Evolutionary conservation across 2,113 vertebrate genomes (phyloP), one percentile per base, ranked within the genome.

Genomic region (Stigmatopora argus): DNA sequence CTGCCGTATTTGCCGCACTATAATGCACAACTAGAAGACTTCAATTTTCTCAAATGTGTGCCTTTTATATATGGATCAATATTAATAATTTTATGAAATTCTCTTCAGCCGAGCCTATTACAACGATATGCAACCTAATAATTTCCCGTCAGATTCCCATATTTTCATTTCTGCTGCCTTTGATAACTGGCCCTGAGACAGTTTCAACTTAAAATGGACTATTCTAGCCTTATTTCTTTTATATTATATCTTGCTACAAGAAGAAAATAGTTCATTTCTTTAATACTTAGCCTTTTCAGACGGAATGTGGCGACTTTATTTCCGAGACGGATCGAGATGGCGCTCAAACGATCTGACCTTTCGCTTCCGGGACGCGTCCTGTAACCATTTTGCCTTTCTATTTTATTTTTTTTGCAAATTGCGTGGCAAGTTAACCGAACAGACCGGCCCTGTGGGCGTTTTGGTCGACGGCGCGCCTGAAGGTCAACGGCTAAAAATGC

Each of bases 401-500:
- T 31, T 31, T 3, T 31, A 31, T 31, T 31, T 31, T 31, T 31
- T 31, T 31, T 31, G 26, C 26, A 31, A 31, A 31, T 31, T 31
- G 72, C 67, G 51, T 15, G 41, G 62, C 38, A 68, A 66, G 71
- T 73, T 64, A 14, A 62, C 62, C 19, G 55, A 74, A 17, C 66
- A 76, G 67, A 84, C 70, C 61, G 63, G 44, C 73, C 80, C 72
- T 60, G 67, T 26, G 61, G 78, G 70, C 71, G 64, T 72, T 70
- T 68, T 64, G 67, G 46, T 41, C 74, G 76, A 69, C 61, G 14
- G 1, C 44, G 45, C 58, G 64, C 70, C 69, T 73, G 13, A 14
- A 72, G 72, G 78, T 83, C 67, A 65, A 71, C 74, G 48, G 56
- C 78, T 75, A 41, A 66, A 78, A 65, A 71, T 72, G 77, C 73